Base-by-base conservation (phyloP, 2,113 vertebrate species). In the Mustela lutreola region DNA sequence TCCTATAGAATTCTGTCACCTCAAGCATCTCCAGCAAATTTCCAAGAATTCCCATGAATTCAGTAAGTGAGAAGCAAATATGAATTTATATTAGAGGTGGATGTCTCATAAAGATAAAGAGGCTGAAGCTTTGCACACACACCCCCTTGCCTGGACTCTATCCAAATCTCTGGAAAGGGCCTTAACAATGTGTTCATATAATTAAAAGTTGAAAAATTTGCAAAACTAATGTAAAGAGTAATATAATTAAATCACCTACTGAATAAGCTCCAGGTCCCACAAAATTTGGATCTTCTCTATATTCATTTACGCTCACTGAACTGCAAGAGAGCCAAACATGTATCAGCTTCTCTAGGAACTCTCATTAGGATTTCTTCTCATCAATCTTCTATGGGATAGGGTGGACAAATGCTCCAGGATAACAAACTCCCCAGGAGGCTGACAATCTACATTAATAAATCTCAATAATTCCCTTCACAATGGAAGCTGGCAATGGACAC, bases 41-140 rank as follows among this genome's bases (percentile, higher is more conserved):
- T 85, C 33, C 36, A 76, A 62, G 50, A 86, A 73, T 24, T 95
- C 67, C 42, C n/a, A 75, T 85, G 45, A 86, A 92, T 95, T 85
- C 45, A 89, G 15, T 50, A 53, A 63, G 8, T 50, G 24, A 12
- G 15, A 31, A 58, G 11, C 33, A 95, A 82, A 80, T 91, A 67
- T 67, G 31, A 67, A 3, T 53, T 73, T 83, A 62, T 60, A 79
- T 75, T 75, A 71, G 9, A 50, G 19, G 19, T 45, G 53, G 4
- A 88, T 48, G 60, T 45, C 75, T 36, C 18, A 63, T n/a, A n/a
- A 92, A 65, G 24, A 42, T 81, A 58, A 95, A n/a, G 31, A 92
- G 48, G 1, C 67, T 62, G 81, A 82, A 90, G 26, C n/a, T 71
- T 12, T 36, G 73, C 6, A 78, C 7, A 1, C 22, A 39, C 39